These are phyloP conservation scores for Linyphia triangularis DNA, from an alignment of 2,888 invertebrate species.

Conservation along the genomic window DNA sequence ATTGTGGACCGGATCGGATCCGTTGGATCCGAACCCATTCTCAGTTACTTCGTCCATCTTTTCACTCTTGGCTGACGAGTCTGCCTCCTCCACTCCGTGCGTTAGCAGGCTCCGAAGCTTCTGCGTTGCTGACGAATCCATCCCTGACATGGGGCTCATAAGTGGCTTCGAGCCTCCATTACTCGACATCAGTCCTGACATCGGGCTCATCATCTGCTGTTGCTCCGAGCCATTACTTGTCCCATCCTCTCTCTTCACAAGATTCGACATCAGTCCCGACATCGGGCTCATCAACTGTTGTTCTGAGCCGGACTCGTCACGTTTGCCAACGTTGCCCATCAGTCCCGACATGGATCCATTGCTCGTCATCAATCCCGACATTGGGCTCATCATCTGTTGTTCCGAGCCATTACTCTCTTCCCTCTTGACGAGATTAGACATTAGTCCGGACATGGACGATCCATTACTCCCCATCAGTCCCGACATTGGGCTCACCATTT, in stretches of 20 bases:
- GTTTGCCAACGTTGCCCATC: no score
- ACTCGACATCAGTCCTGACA: conserved; percentile 42
- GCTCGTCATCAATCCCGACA: conserved; percentile 50
- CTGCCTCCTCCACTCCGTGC: conserved; percentile 70
- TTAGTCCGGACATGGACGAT: no score
- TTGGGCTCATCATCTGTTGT: conserved; percentile 66
- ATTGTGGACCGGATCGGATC: conserved; percentile 51
- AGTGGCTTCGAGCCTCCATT: neutral
- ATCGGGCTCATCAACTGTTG: neutral
- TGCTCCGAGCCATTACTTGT: no score
- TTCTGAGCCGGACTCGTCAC: conserved; percentile 33
- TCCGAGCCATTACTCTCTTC: no score
- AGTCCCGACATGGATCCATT: no score
- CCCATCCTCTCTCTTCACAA: no score
- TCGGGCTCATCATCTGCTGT: conserved; percentile 65
- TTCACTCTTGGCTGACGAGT: conserved; percentile 60
- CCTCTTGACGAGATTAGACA: no score
- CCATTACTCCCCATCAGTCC: no score
- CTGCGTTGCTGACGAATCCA: conserved; percentile 38
- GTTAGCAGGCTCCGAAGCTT: conserved; percentile 83
- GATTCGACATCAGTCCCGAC: no score
- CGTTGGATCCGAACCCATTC: conserved; percentile 40
- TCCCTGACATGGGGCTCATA: no score
- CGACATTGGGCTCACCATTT: no score
- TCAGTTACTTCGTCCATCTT: conserved; percentile 46